These are phyloP conservation scores for Xenopus laevis DNA, from an alignment of 2,113 vertebrate species.

Conservation along the genomic window DNA sequence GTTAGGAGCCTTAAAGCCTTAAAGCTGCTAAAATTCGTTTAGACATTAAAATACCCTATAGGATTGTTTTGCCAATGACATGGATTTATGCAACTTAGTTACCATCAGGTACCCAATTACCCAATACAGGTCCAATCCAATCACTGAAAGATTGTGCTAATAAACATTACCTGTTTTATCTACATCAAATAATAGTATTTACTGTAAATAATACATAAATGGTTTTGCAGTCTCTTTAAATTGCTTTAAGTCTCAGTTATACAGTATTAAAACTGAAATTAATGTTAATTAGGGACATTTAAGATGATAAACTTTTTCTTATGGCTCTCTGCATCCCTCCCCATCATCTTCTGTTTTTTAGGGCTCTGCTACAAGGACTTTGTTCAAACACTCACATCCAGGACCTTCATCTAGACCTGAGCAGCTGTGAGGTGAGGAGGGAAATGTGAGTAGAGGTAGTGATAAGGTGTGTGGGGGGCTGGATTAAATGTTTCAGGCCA, in stretches of 20 bases:
- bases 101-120: too few species aligned
- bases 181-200: too few species aligned
- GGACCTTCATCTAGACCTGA: slow-evolving; percentile 82
- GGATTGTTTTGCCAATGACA: too few species aligned
- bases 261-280: background rate
- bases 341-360: slow-evolving; percentile 46
- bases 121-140: too few species aligned
- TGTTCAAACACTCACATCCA: slow-evolving; percentile 83
- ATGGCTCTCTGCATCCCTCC: background rate
- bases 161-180: too few species aligned
- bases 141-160: too few species aligned
- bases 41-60: too few species aligned
- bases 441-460: background rate
- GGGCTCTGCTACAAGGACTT: slow-evolving; percentile 80
- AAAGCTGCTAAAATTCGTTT: too few species aligned
- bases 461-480: background rate
- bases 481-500: background rate
- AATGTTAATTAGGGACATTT: background rate
- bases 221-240: too few species aligned
- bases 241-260: background rate
- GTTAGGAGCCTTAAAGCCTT: too few species aligned
- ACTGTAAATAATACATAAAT: too few species aligned
- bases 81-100: too few species aligned
- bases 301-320: background rate
- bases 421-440: slow-evolving; percentile 78